Evolutionary conservation across 1,140 invertebrate genomes (phyloP), one percentile per base, ranked within the genome.

Genomic region (Leptinotarsa lineolata): DNA sequence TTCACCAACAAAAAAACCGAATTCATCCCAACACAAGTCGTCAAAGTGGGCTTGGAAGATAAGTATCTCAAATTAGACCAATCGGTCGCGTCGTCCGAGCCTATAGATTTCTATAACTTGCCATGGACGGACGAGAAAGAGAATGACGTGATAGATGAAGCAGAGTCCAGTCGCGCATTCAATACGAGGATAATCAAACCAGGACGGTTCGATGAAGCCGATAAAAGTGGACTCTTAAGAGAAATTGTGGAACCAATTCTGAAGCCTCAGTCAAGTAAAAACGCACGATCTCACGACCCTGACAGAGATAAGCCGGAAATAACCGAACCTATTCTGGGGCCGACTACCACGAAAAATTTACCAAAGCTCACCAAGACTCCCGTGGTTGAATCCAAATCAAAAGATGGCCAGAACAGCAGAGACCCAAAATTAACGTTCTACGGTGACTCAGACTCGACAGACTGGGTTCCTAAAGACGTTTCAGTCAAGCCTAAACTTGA

Each of bases 251-350:
- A 88, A 65, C 87, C 87, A 0, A 83, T 88, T 3, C 71, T 88
- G 8, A 86, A 81, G 63, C 79, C 75, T 39, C 83, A 74, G 15
- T 86, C 86, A 45, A 85, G 85, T 59, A 88, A 88, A 70, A 85
- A 84, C 5, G 87, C 85, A 0, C 79, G 88, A 44, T 85, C 87
- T 0, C 77, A 88, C 59, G 85, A 84, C 72, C 72, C 88, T 1
- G 78, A 84, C 13, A 77, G 80, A 61, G 78, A 85, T 39, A 86
- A 86, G 63, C 78, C 88, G 1, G 92, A 93, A 81, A 93, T 93
- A 21, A 89, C 91, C 0, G 92, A 93, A 77, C 92, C 92, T 0
- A 88, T 93, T 44, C 81, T 93, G 1, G 86, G 89, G 73, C 89
- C 91, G 0, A 88, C 88, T 73, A 85, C 88, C 58, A 82, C 87